Base-by-base conservation (phyloP, 2,113 vertebrate species). In the Desmodus rotundus region DNA sequence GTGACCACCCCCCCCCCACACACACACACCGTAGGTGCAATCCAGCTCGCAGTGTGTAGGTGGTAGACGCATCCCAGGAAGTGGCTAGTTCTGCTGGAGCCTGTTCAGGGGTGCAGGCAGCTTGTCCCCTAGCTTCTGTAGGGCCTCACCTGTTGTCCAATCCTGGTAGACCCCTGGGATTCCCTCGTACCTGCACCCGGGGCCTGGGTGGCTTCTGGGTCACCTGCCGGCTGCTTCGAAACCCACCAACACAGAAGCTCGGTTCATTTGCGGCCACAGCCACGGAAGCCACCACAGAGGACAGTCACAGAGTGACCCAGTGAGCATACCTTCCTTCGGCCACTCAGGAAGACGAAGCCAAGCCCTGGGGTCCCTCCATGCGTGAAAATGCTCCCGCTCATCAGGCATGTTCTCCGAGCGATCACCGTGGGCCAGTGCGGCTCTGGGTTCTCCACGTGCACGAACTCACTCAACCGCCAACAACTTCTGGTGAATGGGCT, bases 31-130 rank as follows among this genome's bases (percentile, higher is more conserved):
- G 4, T 26, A 0, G 1, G 24, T 11, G 9, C 9, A 12, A 61
- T 20, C 36, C 89, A 26, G 67, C 61, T 15, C 26, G 28, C 11
- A 12, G 61, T 61, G 58, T 26, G 58, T 28, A 4, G 58, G 58
- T 11, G 28, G 61, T 3, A 24, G 80, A 41, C 33, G 1, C 13
- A 4, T 10, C 31, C 19, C 1, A 24, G 0, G 0, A 5, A 47
- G 43, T 6, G 31, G 9, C 19, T 3, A 9, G 5, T 13, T 78
- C 83, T n/a, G 9, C 52, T 3, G 16, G 52, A 47, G 67, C 20
- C 31, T 26, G 38, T 72, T 19, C 10, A 2, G 3, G 33, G 15
- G 45, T 0, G 3, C 47, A 4, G 28, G 12, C 31, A 1, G 24
- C 13, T 11, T 4, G 13, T 12, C 50, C 70, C 16, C 22, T n/a